phyloP scores from a whole-genome alignment of 2,888 invertebrate species.

The Fabriciana adippe region DNA sequence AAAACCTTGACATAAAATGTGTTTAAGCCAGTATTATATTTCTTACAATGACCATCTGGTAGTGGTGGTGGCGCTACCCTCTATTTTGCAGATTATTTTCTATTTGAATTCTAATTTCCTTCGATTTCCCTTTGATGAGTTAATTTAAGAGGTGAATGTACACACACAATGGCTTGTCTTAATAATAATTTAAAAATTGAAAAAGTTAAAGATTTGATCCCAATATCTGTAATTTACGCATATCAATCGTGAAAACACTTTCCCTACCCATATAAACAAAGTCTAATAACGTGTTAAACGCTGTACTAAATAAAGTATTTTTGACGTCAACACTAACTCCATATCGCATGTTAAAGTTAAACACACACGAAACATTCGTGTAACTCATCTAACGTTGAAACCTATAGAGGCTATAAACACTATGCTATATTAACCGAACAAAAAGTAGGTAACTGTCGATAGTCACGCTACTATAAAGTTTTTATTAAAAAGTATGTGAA shows the following conservation, averaged over 20 bases:
- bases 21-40: background rate
- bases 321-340: background rate
- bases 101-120: too few relatives aligned
- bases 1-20: background rate
- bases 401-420: background rate
- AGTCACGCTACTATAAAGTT: constrained; percentile 24
- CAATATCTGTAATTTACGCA: too few relatives aligned
- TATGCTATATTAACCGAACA: constrained; percentile 18
- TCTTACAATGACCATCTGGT: background rate
- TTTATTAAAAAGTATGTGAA: constrained; percentile 9
- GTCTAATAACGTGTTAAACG: background rate
- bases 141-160: too few relatives aligned
- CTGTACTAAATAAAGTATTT: background rate
- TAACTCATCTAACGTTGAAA: constrained; percentile 3
- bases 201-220: too few relatives aligned
- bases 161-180: too few relatives aligned
- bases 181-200: too few relatives aligned
- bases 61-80: too few relatives aligned
- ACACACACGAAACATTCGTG: background rate
- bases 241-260: too few relatives aligned
- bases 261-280: background rate
- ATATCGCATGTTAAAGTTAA: constrained; percentile 1
- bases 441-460: constrained; percentile 13
- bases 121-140: too few relatives aligned
- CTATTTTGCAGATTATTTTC: background rate